Evolutionary conservation across 2,888 invertebrate species (phyloP).

Genomic region (Hermaeophaga mercurialis): DNA sequence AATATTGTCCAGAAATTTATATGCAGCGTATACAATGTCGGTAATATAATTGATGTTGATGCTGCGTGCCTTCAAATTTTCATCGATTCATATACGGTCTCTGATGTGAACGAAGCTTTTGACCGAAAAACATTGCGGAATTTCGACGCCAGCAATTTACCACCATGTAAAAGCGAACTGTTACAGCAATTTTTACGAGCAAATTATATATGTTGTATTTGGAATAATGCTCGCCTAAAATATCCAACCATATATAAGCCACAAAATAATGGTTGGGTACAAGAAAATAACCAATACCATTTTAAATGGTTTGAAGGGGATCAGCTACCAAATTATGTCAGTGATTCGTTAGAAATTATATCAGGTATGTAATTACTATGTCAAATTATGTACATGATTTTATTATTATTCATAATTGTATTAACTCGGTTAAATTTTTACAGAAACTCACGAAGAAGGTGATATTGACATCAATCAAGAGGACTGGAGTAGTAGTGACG

Average conservation of each 20-base stretch:
- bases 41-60: conserved; percentile 12
- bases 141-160: conserved; percentile 21
- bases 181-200: conserved; percentile 20
- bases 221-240: conserved; percentile 18
- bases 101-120: neutral
- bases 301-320: too few species aligned
- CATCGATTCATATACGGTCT: conserved; percentile 18
- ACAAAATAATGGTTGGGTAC: conserved; percentile 6
- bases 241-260: conserved; percentile 16
- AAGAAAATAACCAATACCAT: neutral
- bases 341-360: neutral
- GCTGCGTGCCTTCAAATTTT: conserved; percentile 11
- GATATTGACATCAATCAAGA: too few species aligned
- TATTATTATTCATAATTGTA: too few species aligned
- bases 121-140: conserved; percentile 15
- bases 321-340: too few species aligned
- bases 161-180: conserved; percentile 22
- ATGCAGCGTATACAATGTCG: conserved; percentile 4
- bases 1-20: neutral
- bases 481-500: too few species aligned
- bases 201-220: conserved; percentile 19
- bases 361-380: conserved; percentile 1
- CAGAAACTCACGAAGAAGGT: too few species aligned
- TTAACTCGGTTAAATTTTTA: too few species aligned
- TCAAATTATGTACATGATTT: too few species aligned